A percentile compares a stretch with the other conserved stretches of the same genome.
Evolutionary conservation across 2,113 vertebrate genomes (phyloP).

Genomic region (Piaya cayana): DNA sequence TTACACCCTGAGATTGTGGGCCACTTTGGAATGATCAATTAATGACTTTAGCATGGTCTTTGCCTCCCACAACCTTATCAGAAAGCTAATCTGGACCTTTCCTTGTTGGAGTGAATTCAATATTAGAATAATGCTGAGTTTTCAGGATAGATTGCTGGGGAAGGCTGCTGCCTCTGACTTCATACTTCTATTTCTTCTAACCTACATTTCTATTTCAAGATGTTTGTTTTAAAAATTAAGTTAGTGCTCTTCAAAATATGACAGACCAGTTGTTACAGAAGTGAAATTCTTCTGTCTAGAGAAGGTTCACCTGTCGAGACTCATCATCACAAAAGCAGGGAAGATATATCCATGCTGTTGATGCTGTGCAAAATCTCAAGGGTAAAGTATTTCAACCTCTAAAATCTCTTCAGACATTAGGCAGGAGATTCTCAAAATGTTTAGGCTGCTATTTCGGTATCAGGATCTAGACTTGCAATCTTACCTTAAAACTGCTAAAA

Average conservation of each 20-base stretch:
- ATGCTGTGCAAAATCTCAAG: background rate
- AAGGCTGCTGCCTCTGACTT: background rate
- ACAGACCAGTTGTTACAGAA: background rate
- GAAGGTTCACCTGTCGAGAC: background rate
- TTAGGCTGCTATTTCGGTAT: background rate
- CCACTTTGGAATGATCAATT: background rate
- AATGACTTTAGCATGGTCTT: background rate
- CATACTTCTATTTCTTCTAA: background rate
- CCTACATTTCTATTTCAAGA: background rate
- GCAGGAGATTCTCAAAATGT: background rate
- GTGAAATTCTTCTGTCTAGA: background rate
- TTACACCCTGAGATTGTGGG: background rate
- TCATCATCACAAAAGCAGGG: background rate
- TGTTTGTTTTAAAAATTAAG: constrained; percentile 37
- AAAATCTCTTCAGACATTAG: background rate
- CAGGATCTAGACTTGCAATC: background rate
- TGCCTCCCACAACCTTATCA: background rate
- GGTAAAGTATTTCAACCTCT: background rate
- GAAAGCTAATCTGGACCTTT: background rate
- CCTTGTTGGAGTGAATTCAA: background rate
- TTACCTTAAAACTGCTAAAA: background rate
- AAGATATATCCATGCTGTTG: background rate
- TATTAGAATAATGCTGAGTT: background rate
- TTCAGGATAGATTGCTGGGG: background rate
- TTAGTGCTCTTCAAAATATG: background rate